These are phyloP conservation scores for Pantelozetes paolii DNA, from an alignment of 2,888 invertebrate species.

Conservation along the genomic window DNA sequence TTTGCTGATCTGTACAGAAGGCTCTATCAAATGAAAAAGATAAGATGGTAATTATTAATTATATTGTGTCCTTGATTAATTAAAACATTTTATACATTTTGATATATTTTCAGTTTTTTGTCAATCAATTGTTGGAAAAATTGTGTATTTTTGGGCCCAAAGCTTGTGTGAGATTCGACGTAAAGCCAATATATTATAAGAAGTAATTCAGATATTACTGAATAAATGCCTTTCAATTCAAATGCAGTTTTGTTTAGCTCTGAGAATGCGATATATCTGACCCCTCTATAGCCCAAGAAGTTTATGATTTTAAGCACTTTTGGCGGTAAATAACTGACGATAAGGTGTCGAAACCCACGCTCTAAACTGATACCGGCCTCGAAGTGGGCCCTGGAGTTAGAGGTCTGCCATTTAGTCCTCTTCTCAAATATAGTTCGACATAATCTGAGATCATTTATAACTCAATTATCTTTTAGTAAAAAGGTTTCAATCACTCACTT, in stretches of 20 bases:
- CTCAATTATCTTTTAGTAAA: background rate
- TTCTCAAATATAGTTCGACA: conserved; percentile 36
- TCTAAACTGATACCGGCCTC: conserved; percentile 39
- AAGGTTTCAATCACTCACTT: conserved; percentile 10
- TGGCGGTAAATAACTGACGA: conserved; percentile 38
- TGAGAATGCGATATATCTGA: conserved; percentile 28
- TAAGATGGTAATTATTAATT: background rate
- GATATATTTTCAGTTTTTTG: conserved; percentile 27
- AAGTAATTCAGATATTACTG: conserved; percentile 28
- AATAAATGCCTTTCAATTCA: conserved; percentile 38
- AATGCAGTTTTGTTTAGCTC: conserved; percentile 35
- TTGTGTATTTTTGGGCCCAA: conserved; percentile 38
- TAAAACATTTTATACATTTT: conserved; percentile 26
- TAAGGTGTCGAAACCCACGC: conserved; percentile 38
- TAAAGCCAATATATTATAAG: conserved; percentile 39
- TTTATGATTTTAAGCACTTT: conserved; percentile 38
- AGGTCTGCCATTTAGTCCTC: conserved; percentile 35
- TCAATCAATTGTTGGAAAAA: conserved; percentile 23
- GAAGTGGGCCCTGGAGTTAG: conserved; percentile 30
- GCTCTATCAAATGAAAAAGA: background rate
- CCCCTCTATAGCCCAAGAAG: conserved; percentile 34
- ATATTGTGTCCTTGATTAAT: no score
- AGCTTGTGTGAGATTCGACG: conserved; percentile 31
- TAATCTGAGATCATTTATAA: conserved; percentile 26
- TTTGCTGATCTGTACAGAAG: conserved; percentile 34